Conservation (phyloP, 2,888 invertebrate genomes). For the Hartigia nigra region DNA sequence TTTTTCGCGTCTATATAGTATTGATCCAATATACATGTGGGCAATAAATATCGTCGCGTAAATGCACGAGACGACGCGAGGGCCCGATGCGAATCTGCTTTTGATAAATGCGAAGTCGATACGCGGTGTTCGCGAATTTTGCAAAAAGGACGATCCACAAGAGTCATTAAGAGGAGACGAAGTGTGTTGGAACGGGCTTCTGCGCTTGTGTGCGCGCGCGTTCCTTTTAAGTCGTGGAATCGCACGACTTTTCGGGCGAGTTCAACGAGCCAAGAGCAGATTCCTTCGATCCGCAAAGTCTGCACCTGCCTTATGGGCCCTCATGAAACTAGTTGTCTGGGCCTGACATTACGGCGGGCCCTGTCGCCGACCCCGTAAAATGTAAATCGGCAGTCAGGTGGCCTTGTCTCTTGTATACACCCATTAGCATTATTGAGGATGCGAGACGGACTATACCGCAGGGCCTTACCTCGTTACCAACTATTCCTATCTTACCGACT, state of each 20-base stretch:
- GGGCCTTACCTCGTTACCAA: constrained; percentile 11
- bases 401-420: constrained; percentile 9
- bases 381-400: constrained; percentile 18
- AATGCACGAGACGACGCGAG: neutral
- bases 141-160: neutral
- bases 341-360: constrained; percentile 11
- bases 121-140: neutral
- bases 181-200: neutral
- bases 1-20: neutral
- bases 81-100: neutral
- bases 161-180: neutral
- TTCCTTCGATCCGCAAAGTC: constrained; percentile 6
- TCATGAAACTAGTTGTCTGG: constrained; percentile 20
- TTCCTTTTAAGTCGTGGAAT: neutral
- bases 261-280: constrained; percentile 15
- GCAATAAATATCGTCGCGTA: neutral
- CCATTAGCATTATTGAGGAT: constrained; percentile 5
- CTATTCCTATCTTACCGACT: neutral
- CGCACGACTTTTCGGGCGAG: constrained; percentile 9
- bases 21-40: neutral
- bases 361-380: constrained; percentile 16
- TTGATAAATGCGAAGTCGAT: neutral
- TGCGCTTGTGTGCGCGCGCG: neutral
- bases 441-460: constrained; percentile 7
- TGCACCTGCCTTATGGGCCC: constrained; percentile 29